Percentiles rank a stretch among this genome's conserved stretches.
Evolutionary conservation across 1,140 invertebrate species (phyloP).

Genomic region (Heliothis virescens): DNA sequence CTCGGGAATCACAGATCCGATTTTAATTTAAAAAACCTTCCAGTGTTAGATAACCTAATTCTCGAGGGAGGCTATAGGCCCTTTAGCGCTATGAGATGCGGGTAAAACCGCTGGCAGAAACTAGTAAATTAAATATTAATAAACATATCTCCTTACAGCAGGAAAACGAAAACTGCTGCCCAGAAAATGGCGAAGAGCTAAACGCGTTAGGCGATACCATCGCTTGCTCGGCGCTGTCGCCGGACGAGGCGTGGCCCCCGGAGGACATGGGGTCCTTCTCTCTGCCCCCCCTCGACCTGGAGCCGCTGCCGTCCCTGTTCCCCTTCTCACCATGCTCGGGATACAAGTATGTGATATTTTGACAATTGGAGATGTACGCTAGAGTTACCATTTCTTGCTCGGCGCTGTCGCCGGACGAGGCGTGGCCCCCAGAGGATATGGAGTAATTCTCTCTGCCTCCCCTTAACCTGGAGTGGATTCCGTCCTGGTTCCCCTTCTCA

Average conservation of each 20-base stretch:
- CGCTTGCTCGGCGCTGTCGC: conserved; percentile 67
- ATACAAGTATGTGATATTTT: conserved; percentile 87
- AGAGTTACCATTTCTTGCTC: conserved; percentile 70
- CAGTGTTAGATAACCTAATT: too few relatives aligned
- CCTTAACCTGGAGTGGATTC: conserved; percentile 91
- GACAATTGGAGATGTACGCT: too few relatives aligned
- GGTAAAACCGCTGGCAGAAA: too few relatives aligned
- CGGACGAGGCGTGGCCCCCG: conserved; percentile 77
- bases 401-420: conserved; percentile 68
- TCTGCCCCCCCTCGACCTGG: conserved; percentile 91
- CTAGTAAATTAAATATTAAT: too few relatives aligned
- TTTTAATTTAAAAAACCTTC: too few relatives aligned
- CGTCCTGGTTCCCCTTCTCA: conserved; percentile 91
- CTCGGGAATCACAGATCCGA: too few relatives aligned
- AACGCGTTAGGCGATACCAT: conserved; percentile 71
- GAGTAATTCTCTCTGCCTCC: conserved; percentile 92
- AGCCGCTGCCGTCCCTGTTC: conserved; percentile 91
- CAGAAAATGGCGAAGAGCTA: conserved; percentile 77
- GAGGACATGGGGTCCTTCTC: conserved; percentile 94
- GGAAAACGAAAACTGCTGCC: conserved; percentile 79
- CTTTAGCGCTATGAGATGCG: too few relatives aligned
- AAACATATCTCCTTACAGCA: conserved; percentile 61
- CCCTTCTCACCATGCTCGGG: conserved; percentile 91
- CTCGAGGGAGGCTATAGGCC: background rate
- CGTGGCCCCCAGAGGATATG: conserved; percentile 90